A percentile compares a stretch with the other conserved stretches of the same genome.
phyloP scores from a whole-genome alignment of 2,797 vertebrate genomes.

The Lemur catta region DNA sequence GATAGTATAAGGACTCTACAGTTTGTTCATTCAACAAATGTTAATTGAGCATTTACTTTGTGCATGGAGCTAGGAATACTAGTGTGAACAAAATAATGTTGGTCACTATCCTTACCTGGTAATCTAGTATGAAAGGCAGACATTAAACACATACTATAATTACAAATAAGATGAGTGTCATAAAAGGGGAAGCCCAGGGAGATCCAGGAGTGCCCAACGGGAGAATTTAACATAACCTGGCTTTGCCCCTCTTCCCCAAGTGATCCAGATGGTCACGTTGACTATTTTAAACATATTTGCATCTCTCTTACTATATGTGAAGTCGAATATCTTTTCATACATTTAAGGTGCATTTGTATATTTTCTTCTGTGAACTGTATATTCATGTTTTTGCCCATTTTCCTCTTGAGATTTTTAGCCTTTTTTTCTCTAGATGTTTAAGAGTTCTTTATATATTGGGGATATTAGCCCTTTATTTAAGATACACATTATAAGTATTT shows the following conservation, averaged over 20 bases:
- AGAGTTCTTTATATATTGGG: background rate
- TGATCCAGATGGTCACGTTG: background rate
- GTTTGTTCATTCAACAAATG: background rate
- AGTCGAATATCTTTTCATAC: background rate
- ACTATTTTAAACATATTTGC: background rate
- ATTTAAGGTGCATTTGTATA: background rate
- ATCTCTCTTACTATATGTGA: background rate
- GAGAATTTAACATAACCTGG: background rate
- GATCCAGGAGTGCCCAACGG: background rate
- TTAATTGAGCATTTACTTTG: background rate
- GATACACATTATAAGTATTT: background rate
- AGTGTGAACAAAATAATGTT: background rate
- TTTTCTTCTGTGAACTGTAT: background rate
- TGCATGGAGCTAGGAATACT: background rate
- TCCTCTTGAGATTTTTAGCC: background rate
- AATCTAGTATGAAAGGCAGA: background rate
- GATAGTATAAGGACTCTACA: background rate
- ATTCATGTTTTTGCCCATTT: constrained; percentile 1
- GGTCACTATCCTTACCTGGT: background rate
- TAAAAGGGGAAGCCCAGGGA: background rate
- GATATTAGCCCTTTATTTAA: background rate
- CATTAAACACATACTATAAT: background rate
- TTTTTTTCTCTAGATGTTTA: background rate
- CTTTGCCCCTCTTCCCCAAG: background rate
- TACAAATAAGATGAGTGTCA: background rate